Evolutionary conservation across 2,113 vertebrate genomes (phyloP), one percentile per base, ranked within the genome.

Genomic region (Lagopus muta): DNA sequence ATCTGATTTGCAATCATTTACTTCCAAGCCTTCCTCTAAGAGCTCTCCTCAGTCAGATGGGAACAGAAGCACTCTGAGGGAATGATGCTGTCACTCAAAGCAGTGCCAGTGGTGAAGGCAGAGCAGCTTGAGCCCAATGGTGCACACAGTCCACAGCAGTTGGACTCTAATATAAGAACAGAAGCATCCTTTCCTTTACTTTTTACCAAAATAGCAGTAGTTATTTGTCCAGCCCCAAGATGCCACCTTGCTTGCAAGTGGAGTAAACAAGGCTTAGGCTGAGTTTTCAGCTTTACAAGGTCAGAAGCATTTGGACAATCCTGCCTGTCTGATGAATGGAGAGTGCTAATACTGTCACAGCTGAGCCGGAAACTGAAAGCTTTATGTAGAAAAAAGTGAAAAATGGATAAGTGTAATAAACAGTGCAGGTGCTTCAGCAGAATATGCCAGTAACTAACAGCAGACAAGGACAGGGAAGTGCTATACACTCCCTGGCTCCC

Each of bases 1-100:
- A 94, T 55, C 64, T 85, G 57, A 87, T 93, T 82, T 91, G 84
- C 64, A 91, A 88, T 73, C 18, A 93, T 71, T 77, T 62, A 61
- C 32, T 91, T 85, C 27, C 28, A 70, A 13, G 55, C 15, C 18
- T 82, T 78, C 36, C 40, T 82, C n/a, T 74, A 80, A 92, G 73
- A 89, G 77, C 47, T 28, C 24, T 55, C 45, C 72, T 91, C 64
- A 92, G 54, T 55, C 66, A 82, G 21, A 13, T 50, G 30, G 60
- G 47, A 64, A 50, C 13, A 18, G 45, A 42, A 17, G 64, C 36
- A 69, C 42, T 43, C 45, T 13, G 22, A 45, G 71, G 81, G 86
- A 95, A 45, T 91, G 54, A 48, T 1, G 1, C 74, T 81, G 58
- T 66, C 66, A 60, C 72, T 86, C 72, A 61, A 27, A 61, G n/a